phyloP scores from a whole-genome alignment of 2,797 vertebrate species.

The Heterohyrax brucei region DNA sequence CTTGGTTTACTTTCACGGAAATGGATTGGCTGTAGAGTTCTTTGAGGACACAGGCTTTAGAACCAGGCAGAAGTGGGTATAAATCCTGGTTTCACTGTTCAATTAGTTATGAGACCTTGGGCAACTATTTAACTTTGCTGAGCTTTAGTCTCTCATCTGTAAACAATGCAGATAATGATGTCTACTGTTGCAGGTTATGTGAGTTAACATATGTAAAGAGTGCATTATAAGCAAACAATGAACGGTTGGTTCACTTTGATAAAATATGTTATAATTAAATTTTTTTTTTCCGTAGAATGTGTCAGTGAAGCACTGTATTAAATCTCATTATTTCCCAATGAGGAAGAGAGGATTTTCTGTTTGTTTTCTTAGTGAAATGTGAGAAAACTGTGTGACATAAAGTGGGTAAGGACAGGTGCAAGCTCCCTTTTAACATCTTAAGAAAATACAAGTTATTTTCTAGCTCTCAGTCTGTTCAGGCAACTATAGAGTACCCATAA shows the following conservation, averaged over 20 bases:
- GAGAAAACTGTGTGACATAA: not conserved
- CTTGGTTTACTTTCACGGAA: not conserved
- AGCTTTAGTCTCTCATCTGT: not conserved
- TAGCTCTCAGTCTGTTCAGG: not conserved
- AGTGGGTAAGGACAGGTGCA: not conserved
- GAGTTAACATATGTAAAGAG: not conserved
- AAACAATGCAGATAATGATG: not conserved
- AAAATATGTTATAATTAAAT: constrained; percentile 58
- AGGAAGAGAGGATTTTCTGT: not conserved
- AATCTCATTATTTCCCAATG: constrained; percentile 48
- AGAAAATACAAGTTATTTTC: constrained; percentile 56
- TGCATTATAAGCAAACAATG: not conserved
- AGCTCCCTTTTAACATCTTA: not conserved
- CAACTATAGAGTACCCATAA: not conserved
- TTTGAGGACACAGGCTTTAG: not conserved
- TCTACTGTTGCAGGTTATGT: not conserved
- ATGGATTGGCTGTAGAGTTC: not conserved
- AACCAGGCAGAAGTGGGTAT: not conserved
- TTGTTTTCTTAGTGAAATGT: constrained; percentile 12
- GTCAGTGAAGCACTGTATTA: constrained; percentile 5
- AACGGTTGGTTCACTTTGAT: not conserved
- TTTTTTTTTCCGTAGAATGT: not conserved
- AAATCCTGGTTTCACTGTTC: not conserved
- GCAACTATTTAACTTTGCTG: not conserved
- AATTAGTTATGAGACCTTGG: not conserved